These are phyloP conservation scores for Xiphophorus birchmanni DNA, from an alignment of 2,797 vertebrate species.

Conservation along the genomic window DNA sequence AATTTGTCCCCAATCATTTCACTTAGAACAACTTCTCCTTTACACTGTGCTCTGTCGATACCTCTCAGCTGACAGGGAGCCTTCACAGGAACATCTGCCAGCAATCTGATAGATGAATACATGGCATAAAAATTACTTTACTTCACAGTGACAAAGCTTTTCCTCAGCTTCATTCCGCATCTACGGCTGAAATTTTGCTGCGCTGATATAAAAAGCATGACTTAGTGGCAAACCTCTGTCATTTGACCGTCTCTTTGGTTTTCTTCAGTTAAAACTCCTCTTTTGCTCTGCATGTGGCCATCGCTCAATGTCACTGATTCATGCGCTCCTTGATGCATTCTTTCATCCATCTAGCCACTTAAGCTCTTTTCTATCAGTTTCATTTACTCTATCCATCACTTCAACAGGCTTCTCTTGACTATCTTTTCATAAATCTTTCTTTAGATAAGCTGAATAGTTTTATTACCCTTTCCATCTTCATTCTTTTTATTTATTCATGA, in stretches of 20 bases:
- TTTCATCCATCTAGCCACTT: constrained; percentile 30
- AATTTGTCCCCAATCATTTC: constrained; percentile 21
- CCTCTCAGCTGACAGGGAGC: constrained; percentile 28
- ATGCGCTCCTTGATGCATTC: constrained; percentile 25
- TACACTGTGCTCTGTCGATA: constrained; percentile 16
- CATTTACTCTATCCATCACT: constrained; percentile 50
- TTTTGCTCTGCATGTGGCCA: constrained; percentile 42
- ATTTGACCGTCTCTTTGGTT: constrained; percentile 14
- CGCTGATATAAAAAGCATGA: constrained; percentile 46
- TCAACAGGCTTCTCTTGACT: not conserved
- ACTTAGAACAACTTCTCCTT: constrained; percentile 4
- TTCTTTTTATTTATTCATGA: constrained; percentile 22
- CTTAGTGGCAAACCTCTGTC: constrained; percentile 43
- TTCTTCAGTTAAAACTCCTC: constrained; percentile 22
- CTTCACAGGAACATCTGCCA: not conserved
- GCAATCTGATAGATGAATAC: constrained; percentile 23
- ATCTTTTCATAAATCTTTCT: constrained; percentile 28
- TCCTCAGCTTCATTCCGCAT: not conserved
- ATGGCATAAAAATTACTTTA: constrained; percentile 14
- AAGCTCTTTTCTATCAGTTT: constrained; percentile 20
- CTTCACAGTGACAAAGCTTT: constrained; percentile 1
- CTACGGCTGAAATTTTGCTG: constrained; percentile 24
- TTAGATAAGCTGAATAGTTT: constrained; percentile 13
- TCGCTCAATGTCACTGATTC: constrained; percentile 46
- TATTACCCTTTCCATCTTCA: constrained; percentile 1